Evolutionary conservation across 2,888 invertebrate genomes (phyloP).

Genomic region (Carabus problematicus): DNA sequence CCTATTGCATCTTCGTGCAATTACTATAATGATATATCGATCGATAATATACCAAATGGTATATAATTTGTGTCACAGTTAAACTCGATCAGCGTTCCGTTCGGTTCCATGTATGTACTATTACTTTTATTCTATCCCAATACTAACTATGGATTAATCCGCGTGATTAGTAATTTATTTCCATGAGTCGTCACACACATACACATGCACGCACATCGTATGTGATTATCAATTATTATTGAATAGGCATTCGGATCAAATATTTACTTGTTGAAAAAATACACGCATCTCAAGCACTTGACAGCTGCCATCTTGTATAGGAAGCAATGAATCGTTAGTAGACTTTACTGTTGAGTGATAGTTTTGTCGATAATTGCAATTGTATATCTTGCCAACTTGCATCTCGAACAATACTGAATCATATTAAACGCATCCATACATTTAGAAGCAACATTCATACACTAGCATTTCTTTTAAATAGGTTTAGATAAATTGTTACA

Average conservation of each 20-base stretch:
- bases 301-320: too few relatives aligned
- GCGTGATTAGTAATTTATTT: neutral
- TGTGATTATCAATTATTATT: constrained; percentile 1
- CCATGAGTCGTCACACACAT: constrained; percentile 2
- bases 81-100: constrained; percentile 6
- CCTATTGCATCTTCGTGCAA: neutral
- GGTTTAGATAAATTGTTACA: too few relatives aligned
- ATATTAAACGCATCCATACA: too few relatives aligned
- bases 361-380: too few relatives aligned
- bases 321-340: too few relatives aligned
- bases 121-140: neutral
- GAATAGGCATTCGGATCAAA: neutral
- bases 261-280: neutral
- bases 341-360: too few relatives aligned
- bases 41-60: neutral
- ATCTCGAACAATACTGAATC: too few relatives aligned
- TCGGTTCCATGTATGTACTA: neutral
- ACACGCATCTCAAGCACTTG: too few relatives aligned
- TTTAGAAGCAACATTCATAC: too few relatives aligned
- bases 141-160: neutral
- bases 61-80: constrained; percentile 10
- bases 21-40: neutral
- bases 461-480: too few relatives aligned
- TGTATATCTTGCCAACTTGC: too few relatives aligned
- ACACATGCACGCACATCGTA: neutral